These are phyloP conservation scores for Trachelus stipa DNA, from an alignment of 2,888 invertebrate genomes.

Conservation along the genomic window DNA sequence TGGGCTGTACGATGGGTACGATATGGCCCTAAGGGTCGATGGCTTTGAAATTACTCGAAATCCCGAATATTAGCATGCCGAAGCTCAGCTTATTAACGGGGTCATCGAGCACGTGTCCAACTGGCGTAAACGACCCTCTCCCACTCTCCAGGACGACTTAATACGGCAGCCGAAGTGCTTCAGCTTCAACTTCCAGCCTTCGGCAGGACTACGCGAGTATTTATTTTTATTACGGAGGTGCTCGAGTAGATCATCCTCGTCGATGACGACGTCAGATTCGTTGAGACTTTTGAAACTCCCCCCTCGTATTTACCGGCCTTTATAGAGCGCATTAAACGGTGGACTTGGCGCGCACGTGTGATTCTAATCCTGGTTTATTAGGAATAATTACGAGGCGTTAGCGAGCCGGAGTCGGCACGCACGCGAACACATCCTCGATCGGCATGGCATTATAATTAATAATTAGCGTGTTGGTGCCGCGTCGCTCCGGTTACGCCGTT, in stretches of 20 bases:
- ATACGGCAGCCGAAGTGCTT: not conserved
- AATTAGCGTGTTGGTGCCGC: conserved; percentile 39
- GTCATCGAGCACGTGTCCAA: no score
- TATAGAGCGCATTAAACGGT: not conserved
- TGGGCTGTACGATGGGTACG: no score
- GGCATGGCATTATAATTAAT: conserved; percentile 52
- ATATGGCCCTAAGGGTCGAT: no score
- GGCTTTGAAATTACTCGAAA: no score
- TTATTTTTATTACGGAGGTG: not conserved
- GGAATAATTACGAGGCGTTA: conserved; percentile 44
- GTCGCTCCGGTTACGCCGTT: not conserved
- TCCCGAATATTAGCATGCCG: not conserved
- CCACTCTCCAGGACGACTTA: not conserved
- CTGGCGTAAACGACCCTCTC: not conserved
- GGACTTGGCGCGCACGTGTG: conserved; percentile 17
- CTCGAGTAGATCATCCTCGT: not conserved
- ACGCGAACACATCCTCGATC: conserved; percentile 29
- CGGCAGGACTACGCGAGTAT: not conserved
- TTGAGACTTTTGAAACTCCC: not conserved
- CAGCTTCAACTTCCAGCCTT: not conserved
- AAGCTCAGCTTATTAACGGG: no score
- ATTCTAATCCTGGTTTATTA: conserved; percentile 45
- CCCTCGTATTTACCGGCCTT: not conserved
- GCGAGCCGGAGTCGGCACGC: not conserved
- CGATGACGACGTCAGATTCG: not conserved